Conservation (phyloP, 1,140 invertebrate genomes). For the Oryctes rhinoceros region DNA sequence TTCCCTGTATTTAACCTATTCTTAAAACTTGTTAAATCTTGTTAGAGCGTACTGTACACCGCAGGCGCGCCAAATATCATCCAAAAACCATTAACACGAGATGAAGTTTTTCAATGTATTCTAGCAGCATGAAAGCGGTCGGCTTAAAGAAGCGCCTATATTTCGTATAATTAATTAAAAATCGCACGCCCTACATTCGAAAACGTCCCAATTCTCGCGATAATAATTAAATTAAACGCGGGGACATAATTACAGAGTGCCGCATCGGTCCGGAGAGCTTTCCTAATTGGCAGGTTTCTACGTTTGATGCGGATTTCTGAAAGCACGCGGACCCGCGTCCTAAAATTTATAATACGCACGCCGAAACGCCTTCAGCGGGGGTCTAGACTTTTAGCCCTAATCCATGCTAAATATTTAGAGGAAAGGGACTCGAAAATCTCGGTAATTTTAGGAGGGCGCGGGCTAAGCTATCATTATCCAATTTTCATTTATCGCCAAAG, state of each 20-base stretch:
- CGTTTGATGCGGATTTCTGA: background rate
- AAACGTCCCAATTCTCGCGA: background rate
- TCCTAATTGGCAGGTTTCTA: background rate
- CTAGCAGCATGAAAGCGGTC: too few relatives aligned
- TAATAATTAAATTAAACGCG: constrained; percentile 1
- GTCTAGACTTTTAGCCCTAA: constrained; percentile 21
- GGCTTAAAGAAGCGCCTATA: too few relatives aligned
- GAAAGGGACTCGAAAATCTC: background rate
- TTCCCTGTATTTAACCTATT: too few relatives aligned
- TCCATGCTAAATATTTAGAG: constrained; percentile 19
- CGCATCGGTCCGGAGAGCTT: background rate
- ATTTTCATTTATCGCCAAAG: too few relatives aligned
- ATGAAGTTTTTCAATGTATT: too few relatives aligned
- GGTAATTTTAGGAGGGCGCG: background rate
- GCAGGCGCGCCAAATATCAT: too few relatives aligned
- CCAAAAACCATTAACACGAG: too few relatives aligned
- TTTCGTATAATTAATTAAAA: background rate
- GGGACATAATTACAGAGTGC: background rate
- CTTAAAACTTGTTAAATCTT: too few relatives aligned
- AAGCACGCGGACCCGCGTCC: background rate
- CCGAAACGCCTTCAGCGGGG: background rate
- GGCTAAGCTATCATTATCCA: too few relatives aligned
- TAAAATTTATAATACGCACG: background rate
- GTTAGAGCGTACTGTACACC: too few relatives aligned
- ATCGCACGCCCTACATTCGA: background rate